A percentile compares a stretch with the other conserved stretches of the same genome.
These are phyloP conservation scores for Acromyrmex heyeri DNA, from an alignment of 1,140 invertebrate species.

Conservation along the genomic window DNA sequence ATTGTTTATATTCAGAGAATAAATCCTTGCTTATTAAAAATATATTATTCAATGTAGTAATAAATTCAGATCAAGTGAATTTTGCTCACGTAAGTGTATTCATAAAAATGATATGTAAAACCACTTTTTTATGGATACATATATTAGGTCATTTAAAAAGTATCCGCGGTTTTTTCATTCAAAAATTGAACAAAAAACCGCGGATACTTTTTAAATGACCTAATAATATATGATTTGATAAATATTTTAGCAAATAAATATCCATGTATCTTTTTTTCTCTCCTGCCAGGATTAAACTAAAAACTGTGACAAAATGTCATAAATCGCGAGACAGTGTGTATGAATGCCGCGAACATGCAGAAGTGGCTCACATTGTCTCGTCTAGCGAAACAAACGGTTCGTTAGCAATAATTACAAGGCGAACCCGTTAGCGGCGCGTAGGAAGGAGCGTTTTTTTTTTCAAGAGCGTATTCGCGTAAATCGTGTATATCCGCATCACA, in stretches of 20 bases:
- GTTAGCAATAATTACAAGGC: constrained; percentile 74
- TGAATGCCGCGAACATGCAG: not conserved
- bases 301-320: not conserved
- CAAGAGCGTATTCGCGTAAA: not conserved
- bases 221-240: not conserved
- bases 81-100: not conserved
- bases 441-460: constrained; percentile 50
- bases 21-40: not conserved
- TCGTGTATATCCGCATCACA: not conserved
- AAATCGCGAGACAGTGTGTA: not conserved
- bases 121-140: not conserved
- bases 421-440: constrained; percentile 69
- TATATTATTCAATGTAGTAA: not conserved
- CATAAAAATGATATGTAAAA: not conserved
- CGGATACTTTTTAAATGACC: no score
- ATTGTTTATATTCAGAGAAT: not conserved
- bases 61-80: not conserved
- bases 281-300: constrained; percentile 3
- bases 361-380: constrained; percentile 67
- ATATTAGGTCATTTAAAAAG: no score
- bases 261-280: not conserved
- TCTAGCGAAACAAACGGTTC: constrained; percentile 75
- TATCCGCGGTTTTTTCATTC: no score
- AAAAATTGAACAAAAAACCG: no score
- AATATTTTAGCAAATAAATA: not conserved